These are phyloP conservation scores for Osmerus eperlanus DNA, from an alignment of 2,113 vertebrate genomes.

Conservation along the genomic window DNA sequence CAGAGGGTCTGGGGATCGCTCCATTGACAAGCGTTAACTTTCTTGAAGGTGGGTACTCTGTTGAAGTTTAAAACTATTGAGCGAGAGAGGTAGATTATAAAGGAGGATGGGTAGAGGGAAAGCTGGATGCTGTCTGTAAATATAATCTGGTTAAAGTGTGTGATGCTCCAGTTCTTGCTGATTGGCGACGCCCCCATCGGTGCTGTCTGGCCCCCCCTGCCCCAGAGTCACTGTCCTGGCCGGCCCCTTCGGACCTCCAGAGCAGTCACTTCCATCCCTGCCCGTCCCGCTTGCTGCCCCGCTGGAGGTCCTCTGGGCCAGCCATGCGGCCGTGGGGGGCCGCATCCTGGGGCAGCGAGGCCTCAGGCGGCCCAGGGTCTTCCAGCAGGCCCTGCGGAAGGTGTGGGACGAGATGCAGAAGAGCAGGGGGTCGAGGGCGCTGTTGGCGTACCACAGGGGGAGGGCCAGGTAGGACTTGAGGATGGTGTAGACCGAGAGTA, in stretches of 20 bases:
- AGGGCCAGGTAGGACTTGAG: slow-evolving; percentile 73
- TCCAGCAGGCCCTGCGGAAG: slow-evolving; percentile 71
- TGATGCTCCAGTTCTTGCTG: slow-evolving; percentile 1
- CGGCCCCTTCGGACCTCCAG: too few relatives aligned
- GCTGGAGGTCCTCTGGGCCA: slow-evolving; percentile 22
- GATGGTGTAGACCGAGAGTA: slow-evolving; percentile 66
- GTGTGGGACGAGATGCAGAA: slow-evolving; percentile 76
- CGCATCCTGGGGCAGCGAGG: slow-evolving; percentile 34
- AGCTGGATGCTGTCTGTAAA: too few relatives aligned
- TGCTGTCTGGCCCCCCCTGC: too few relatives aligned
- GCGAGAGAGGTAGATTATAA: too few relatives aligned
- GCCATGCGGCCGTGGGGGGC: slow-evolving; percentile 13
- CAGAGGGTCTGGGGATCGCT: too few relatives aligned
- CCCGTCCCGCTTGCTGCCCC: slow-evolving; percentile 17
- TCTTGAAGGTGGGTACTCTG: too few relatives aligned
- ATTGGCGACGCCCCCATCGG: background rate
- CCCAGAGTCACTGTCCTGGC: too few relatives aligned
- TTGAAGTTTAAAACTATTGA: too few relatives aligned
- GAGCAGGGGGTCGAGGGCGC: slow-evolving; percentile 72
- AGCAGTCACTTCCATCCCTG: slow-evolving; percentile 19
- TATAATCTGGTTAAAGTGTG: background rate
- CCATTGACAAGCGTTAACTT: too few relatives aligned
- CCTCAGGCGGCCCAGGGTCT: slow-evolving; percentile 55
- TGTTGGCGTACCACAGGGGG: slow-evolving; percentile 76
- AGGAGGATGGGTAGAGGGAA: too few relatives aligned